These are phyloP conservation scores for Agrotis exclamationis DNA, from an alignment of 2,888 invertebrate species.

Conservation along the genomic window DNA sequence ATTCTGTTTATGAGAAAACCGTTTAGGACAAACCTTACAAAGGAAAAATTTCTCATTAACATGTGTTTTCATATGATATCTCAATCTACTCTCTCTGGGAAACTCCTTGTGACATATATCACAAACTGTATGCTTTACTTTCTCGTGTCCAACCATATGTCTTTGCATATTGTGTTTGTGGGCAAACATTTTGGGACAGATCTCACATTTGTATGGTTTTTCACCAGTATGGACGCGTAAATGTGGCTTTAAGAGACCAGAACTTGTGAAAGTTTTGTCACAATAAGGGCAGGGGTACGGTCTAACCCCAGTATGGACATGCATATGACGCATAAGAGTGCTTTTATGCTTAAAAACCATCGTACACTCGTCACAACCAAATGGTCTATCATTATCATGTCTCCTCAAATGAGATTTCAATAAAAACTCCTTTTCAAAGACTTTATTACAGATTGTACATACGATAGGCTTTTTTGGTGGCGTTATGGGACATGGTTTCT, in stretches of 20 bases:
- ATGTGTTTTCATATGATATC: conserved; percentile 82
- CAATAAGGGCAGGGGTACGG: conserved; percentile 75
- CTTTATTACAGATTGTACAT: conserved; percentile 66
- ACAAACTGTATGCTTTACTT: conserved; percentile 77
- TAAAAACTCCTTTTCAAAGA: conserved; percentile 64
- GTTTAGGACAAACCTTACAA: conserved; percentile 77
- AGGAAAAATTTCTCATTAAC: conserved; percentile 78
- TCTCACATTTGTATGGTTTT: conserved; percentile 70
- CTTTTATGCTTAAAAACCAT: conserved; percentile 78
- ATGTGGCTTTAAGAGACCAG: conserved; percentile 70
- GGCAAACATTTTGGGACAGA: conserved; percentile 79
- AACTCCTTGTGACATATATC: conserved; percentile 80
- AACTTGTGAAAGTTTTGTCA: conserved; percentile 75
- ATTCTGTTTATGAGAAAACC: conserved; percentile 83
- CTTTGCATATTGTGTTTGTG: conserved; percentile 81
- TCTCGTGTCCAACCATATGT: conserved; percentile 75
- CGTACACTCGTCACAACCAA: conserved; percentile 54
- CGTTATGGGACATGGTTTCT: conserved; percentile 57
- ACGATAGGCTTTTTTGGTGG: conserved; percentile 32
- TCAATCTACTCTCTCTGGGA: conserved; percentile 79
- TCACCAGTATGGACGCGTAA: conserved; percentile 76
- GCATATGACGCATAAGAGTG: conserved; percentile 76
- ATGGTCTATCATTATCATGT: conserved; percentile 62
- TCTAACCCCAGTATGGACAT: conserved; percentile 72
- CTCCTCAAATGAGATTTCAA: conserved; percentile 66